Evolutionary conservation across 2,113 vertebrate species (phyloP).

Genomic region (Donacobius atricapilla): DNA sequence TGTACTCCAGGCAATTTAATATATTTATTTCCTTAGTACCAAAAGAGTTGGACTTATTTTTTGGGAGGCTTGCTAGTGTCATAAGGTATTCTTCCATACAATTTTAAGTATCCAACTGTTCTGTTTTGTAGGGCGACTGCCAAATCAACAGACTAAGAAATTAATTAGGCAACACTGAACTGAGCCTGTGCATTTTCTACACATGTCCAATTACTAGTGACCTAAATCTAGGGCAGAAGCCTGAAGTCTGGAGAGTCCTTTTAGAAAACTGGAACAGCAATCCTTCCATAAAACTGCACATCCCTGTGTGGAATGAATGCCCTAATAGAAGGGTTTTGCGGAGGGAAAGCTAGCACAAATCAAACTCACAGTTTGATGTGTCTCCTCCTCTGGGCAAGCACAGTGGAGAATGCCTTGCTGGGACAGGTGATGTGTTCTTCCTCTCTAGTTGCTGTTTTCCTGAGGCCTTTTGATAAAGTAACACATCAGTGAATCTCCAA

Average conservation of each 20-base stretch:
- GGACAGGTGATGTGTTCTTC: neutral
- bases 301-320: neutral
- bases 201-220: slow-evolving; percentile 60
- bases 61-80: neutral
- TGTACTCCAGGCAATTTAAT: neutral
- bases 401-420: neutral
- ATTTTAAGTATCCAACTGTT: slow-evolving; percentile 27
- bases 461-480: neutral
- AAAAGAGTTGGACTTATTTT: neutral
- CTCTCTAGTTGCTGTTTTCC: neutral
- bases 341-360: neutral
- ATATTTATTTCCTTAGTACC: neutral
- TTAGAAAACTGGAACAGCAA: neutral
- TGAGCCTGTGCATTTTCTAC: slow-evolving; percentile 34
- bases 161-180: slow-evolving; percentile 47
- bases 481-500: neutral
- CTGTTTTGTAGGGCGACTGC: slow-evolving; percentile 14
- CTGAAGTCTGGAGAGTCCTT: slow-evolving; percentile 6
- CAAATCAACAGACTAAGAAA: slow-evolving; percentile 45
- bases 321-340: neutral
- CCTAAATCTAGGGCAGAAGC: slow-evolving; percentile 32
- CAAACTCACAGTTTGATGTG: neutral
- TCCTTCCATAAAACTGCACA: neutral
- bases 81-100: neutral
- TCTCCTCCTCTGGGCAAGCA: neutral